Evolutionary conservation across 2,113 vertebrate species (phyloP), one percentile per base, ranked within the genome.

Genomic region (Nymphicus hollandicus): DNA sequence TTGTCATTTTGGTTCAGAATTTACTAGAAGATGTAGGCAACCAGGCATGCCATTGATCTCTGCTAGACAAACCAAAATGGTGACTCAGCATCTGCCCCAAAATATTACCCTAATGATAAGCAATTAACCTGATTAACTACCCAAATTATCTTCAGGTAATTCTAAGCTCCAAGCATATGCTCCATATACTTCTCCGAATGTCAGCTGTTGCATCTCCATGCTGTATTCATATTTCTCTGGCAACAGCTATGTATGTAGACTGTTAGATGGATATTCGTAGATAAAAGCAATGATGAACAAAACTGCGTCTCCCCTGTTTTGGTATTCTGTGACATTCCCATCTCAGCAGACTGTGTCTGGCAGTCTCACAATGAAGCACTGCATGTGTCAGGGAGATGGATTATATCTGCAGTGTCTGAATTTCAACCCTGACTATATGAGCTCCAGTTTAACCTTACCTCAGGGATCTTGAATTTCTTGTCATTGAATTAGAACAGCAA

Each of bases 381-480:
- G 98, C 97, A 90, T 97, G 98, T 99, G 99, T 99, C 99, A 99
- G 98, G 95, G 98, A 99, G 99, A 99, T 99, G 98, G 99, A 99
- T 99, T 98, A 98, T 98, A 98, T 98, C 98, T 98, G 98, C 98
- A 99, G 98, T 97, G 98, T 98, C 95, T 98, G 97, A 96, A 95
- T 97, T 96, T 98, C 97, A 55, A 81, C 83, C 56, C 94, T 74
- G 97, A 83, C 94, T 97, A 74, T 55, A 47, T 13, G 68, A 97
- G 96, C 95, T 96, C 71, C 91, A 84, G 81, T 84, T 93, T 96
- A 95, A 95, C 81, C 94, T 97, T 88, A 97, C 96, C 96, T 97
- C 64, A 0, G 95, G 91, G 92, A 91, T 95, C 88, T 87, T 85
- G 70, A 88, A 91, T 96, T 96, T 86, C 46, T 41, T 92, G 89